Percentiles rank a stretch among this genome's conserved stretches.
These are phyloP conservation scores for Amorpha juglandis DNA, from an alignment of 2,888 invertebrate genomes.

Conservation along the genomic window DNA sequence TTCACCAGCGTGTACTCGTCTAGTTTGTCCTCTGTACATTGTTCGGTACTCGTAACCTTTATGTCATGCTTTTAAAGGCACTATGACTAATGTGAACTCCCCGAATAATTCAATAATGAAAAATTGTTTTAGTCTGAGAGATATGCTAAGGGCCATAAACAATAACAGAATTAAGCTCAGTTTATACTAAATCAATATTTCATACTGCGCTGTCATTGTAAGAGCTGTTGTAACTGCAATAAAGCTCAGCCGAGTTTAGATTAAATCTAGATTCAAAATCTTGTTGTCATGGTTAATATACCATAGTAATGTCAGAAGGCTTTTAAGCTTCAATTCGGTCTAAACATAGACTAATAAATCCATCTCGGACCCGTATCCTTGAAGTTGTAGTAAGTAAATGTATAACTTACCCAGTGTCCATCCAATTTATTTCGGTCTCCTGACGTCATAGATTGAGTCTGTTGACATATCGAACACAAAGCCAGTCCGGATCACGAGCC, in stretches of 20 bases:
- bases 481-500: neutral
- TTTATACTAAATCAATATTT: neutral
- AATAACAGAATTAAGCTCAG: neutral
- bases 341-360: too few relatives aligned
- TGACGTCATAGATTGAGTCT: neutral
- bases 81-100: slow-evolving; percentile 11
- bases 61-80: slow-evolving; percentile 10
- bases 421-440: neutral
- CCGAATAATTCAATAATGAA: neutral
- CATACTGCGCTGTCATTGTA: neutral
- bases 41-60: slow-evolving; percentile 15
- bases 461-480: neutral
- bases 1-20: slow-evolving; percentile 43
- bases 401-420: too few relatives aligned
- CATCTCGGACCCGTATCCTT: too few relatives aligned
- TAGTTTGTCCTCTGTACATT: slow-evolving; percentile 14
- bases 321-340: neutral
- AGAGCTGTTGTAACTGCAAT: neutral
- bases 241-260: neutral
- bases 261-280: neutral
- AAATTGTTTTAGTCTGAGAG: neutral
- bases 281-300: neutral
- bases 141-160: neutral
- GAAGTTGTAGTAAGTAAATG: too few relatives aligned
- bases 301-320: neutral